Base-by-base conservation (phyloP, 1,140 invertebrate genomes). In the Halesus radiatus region DNA sequence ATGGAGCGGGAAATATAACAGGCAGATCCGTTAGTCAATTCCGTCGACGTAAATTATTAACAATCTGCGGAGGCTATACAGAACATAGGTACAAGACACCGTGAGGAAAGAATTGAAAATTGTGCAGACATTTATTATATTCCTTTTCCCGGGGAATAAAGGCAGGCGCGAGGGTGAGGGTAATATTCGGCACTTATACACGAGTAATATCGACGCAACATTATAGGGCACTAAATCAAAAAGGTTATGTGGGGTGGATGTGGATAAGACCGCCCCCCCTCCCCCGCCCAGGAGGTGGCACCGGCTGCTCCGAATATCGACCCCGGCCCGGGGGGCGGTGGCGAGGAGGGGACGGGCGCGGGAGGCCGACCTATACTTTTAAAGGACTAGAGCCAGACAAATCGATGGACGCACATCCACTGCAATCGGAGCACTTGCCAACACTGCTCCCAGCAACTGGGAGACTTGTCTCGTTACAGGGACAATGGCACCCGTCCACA, bases 291-390 rank as follows among this genome's bases (percentile, higher is more conserved):
- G 62, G 18, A 64, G 64, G 79, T 54, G 81, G 79, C 78, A 82
- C 81, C 78, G 81, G 75, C 78, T 80, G 78, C 81, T 80, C 81
- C 78, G 76, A 82, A 82, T 80, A 82, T 82, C 81, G 78, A 77
- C 81, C 78, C 78, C 62, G 50, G 23, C 23, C 45, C n/a, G n/a
- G 45, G 45, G 20, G 60, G 37, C 16, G 64, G 32, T 50, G 32
- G 15, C 5, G 76, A 1, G 23, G 23, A 70, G 70, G 13, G 16
- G 75, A 20, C 15, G 20, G 37, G 73, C 26, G 22, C 20, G 56
- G 56, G 45, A 18, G 23, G 52, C n/a, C 72, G 77, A 80, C 79
- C 79, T 80, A 75, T 70, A 79, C 77, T 79, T 82, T 82, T 37
- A 53, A 29, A 76, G 76, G 78, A 66, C 73, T 22, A 76, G 60